phyloP scores from a whole-genome alignment of 92 coral and sea anemone genomes.

The Galaxea fascicularis region DNA sequence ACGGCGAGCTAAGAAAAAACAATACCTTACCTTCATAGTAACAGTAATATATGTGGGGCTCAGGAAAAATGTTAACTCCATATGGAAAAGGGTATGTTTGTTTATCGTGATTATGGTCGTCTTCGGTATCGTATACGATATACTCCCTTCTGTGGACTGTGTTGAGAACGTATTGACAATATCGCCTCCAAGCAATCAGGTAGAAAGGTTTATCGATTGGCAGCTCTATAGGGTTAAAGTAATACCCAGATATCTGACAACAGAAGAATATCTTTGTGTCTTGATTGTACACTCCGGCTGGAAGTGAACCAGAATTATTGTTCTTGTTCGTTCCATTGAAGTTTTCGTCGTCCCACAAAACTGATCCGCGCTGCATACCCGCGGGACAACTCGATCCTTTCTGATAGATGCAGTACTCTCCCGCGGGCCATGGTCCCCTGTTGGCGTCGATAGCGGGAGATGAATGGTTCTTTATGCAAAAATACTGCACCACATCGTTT shows the following conservation, averaged over 20 bases:
- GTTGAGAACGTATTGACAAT: conserved; percentile 61
- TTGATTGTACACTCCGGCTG: conserved; percentile 66
- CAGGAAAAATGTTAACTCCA: background rate
- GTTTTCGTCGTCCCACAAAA: conserved; percentile 68
- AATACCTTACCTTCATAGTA: conserved; percentile 60
- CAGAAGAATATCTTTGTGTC: conserved; percentile 60
- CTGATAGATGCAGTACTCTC: conserved; percentile 79
- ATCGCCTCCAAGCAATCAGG: conserved; percentile 34
- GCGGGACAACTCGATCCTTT: conserved; percentile 64
- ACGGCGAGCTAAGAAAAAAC: background rate
- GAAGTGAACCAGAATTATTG: conserved; percentile 62
- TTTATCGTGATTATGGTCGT: conserved; percentile 13
- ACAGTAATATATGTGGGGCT: conserved; percentile 49
- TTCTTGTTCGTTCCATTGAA: conserved; percentile 47
- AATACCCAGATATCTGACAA: conserved; percentile 25
- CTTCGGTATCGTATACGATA: conserved; percentile 51
- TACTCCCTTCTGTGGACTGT: conserved; percentile 47
- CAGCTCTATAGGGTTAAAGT: conserved; percentile 33
- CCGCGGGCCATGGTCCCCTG: conserved; percentile 72
- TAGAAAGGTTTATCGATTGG: conserved; percentile 60
- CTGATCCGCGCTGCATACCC: conserved; percentile 63
- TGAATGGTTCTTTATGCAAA: conserved; percentile 70
- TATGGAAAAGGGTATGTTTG: conserved; percentile 6
- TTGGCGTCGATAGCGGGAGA: conserved; percentile 7
- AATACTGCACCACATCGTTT: conserved; percentile 63